Evolutionary conservation across 2,113 vertebrate genomes (phyloP), one percentile per base, ranked within the genome.

Genomic region (Xyliphius kryptos): DNA sequence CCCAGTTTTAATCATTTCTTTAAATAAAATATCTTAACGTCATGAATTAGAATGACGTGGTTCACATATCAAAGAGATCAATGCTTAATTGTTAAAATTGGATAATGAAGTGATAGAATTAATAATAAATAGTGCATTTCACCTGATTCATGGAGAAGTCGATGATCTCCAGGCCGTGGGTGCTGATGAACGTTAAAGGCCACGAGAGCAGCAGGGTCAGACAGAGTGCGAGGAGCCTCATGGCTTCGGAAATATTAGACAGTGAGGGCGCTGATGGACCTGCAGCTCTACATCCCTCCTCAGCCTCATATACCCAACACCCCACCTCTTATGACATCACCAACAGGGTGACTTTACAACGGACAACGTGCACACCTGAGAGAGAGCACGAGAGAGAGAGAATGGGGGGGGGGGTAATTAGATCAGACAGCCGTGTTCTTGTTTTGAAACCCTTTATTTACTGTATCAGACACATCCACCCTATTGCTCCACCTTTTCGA

Each of bases 201-300:
- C 21, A 4, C 43, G 21, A 63, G 37, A 37, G 9, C 53, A 69
- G 36, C 19, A 54, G 44, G n/a, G 40, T 8, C 19, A 21, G 38
- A 58, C 7, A 21, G 19, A 63, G 36, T n/a, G 46, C 43, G 2
- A 61, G 26, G 13, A 56, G 21, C 60, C 19, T 15, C 67, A 69
- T 69, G 52, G 40, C 17, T 10, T 57, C 14, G 3, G 7, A 9
- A 32, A 6, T 5, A 32, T 32, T 32, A 32, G 26, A 32, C 26
- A 32, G 4, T 32, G 26, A 32, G 26, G 26, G 26, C 26, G 26
- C 26, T 32, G 26, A 32, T 3, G 26, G 26, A 32, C 26, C 26
- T 32, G 4, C 26, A 32, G 26, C 26, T 32, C 19, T 1, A 36
- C 50, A 13, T 38, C 10, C 21, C 44, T 46, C 19, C n/a, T 14